A percentile compares a stretch with the other conserved stretches of the same genome.
Conservation (phyloP, 53 echinoderm and acorn worm species). For the Arbacia lixula region DNA sequence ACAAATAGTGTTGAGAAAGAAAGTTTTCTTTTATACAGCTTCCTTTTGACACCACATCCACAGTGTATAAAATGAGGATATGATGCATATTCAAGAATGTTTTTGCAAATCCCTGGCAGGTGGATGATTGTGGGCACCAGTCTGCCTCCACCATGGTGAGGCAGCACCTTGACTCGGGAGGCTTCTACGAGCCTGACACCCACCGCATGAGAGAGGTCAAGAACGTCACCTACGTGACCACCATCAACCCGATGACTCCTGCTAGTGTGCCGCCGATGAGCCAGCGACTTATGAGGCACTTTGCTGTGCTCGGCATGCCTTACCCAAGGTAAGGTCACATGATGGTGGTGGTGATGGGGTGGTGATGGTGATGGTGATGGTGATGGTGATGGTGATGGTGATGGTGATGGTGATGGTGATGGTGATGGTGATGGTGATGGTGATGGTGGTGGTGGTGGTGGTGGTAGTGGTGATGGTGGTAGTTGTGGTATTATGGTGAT, state of each 20-base stretch:
- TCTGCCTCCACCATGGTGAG: conserved; percentile 96
- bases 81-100: too few relatives aligned
- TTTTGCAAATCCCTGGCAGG: too few relatives aligned
- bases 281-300: conserved; percentile 76
- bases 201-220: conserved; percentile 88
- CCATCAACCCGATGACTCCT: conserved; percentile 84
- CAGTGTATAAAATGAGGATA: too few relatives aligned
- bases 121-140: conserved; percentile 76
- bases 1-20: too few relatives aligned
- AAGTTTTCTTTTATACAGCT: too few relatives aligned
- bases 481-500: too few relatives aligned
- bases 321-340: conserved; percentile 71
- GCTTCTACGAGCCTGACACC: conserved; percentile 94
- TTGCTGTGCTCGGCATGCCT: conserved; percentile 79
- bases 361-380: not conserved
- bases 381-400: not conserved
- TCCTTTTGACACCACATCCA: too few relatives aligned
- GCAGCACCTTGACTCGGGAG: conserved; percentile 96
- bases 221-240: conserved; percentile 94
- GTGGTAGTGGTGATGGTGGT: not conserved
- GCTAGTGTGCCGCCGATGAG: conserved; percentile 79
- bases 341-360: not conserved
- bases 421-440: conserved; percentile 10
- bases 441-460: not conserved
- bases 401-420: not conserved